Evolutionary conservation across 2,888 invertebrate species (phyloP), one percentile per base, ranked within the genome.

Genomic region (Pseudococcus jackbeardsleyi): DNA sequence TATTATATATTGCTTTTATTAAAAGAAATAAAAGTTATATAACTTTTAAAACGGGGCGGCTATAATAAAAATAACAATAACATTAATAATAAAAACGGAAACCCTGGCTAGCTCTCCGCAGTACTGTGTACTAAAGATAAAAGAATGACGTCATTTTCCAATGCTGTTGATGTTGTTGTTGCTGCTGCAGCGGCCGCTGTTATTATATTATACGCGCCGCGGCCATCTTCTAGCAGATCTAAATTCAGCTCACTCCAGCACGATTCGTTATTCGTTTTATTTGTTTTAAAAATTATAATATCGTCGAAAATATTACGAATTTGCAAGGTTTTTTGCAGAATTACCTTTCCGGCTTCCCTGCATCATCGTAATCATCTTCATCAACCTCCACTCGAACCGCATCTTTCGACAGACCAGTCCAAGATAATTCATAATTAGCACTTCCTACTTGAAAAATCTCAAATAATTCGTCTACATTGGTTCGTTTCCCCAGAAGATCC

Each of bases 1-100:
- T 79, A 87, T 87, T 87, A 87, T 87, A 87, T 87, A 87, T 87
- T 77, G 87, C 87, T 87, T 87, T 87, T 87, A 87, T 87, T 87
- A 87, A 87, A 79, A 77, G 87, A 87, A 87, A 87, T 87, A 87
- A 87, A 87, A 87, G 87, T 87, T 77, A 87, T 87, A 87, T 87
- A 87, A 87, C 87, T 87, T 87, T 79, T 87, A 79, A 87, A 87
- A 87, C 87, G 87, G 79, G 79, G 77, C 87, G 82, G 77, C 87
- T 87, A 79, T 87, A 87, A 87, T 87, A 87, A 79, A 87, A 87
- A 87, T 86, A 86, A 86, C 86, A 86, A 86, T 86, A 86, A 86
- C 86, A 86, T 86, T 86, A 86, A 87, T 87, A 87, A 87, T 87
- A 87, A 87, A 87, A 79, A 87, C 33, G 54, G 79, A 79, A 87